Evolutionary conservation across 2,113 vertebrate species (phyloP), one percentile per base, ranked within the genome.

Genomic region (Sorex fumeus): DNA sequence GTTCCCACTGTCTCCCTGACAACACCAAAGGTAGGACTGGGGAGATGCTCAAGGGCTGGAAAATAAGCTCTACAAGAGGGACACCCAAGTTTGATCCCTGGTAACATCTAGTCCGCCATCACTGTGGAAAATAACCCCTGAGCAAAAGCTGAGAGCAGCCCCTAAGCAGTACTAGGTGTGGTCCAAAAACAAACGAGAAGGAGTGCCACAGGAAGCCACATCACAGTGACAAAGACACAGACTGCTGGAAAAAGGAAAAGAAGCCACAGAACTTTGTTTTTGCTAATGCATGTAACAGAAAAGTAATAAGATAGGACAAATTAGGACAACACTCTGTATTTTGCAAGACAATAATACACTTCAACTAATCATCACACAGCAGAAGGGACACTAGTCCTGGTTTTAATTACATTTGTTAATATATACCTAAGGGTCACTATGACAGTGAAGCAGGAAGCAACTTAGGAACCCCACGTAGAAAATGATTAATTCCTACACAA

Each of bases 331-430:
- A 88, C 9, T 79, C 91, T 75, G 9, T 77, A 87, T 32, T 87
- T 34, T 90, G n/a, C n/a, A 94, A 90, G 66, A 92, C 84, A 93
- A 79, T 85, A 91, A 90, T 74, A 80, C 3, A 50, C 87, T 77
- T 94, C 83, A 81, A 64, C 45, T 81, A 95, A 93, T 95, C 80
- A 88, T 18, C 45, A 23, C 67, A 7, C 13, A 19, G 90, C 74
- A 76, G 86, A 94, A 36, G 21, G 66, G 70, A 91, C 83, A 93
- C 72, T 1, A 2, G n/a, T 36, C 50, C 27, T 0, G 19, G 78
- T 45, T 93, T 95, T 95, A 96, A 97, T 96, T 97, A 96, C 95
- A 95, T 95, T 60, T 95, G 92, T 82, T 87, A 84, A 87, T 62
- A 67, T 92, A 92, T 92, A 84, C 70, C 88, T 64, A 77, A 72